Evolutionary conservation across 2,113 vertebrate species (phyloP), one percentile per base, ranked within the genome.

Genomic region (Esox niger): DNA sequence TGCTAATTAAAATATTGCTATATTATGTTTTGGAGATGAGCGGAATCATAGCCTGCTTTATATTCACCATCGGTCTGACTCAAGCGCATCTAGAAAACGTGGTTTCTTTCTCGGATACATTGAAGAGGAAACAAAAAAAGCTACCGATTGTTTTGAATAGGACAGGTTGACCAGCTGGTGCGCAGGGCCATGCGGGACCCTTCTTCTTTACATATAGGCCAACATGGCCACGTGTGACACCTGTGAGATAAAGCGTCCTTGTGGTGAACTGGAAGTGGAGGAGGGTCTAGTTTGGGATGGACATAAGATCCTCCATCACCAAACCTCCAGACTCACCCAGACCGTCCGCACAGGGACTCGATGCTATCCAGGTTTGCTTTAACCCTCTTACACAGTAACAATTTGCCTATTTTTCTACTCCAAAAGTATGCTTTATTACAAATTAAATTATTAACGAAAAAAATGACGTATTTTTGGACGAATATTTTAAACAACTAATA

Each of bases 101-200:
- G n/a, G 47, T 23, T 52, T 21, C n/a, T 0, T 21, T 52, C 11
- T 52, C 47, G 2, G 47, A 52, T 52, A 52, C 47, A n/a, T n/a
- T n/a, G n/a, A n/a, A n/a, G n/a, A n/a, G 17, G 47, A 52, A 52
- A 11, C 32, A 57, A 62, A 57, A 29, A 57, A 29, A 54, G 55
- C 62, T 43, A 61, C 30, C 64, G 38, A 43, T 38, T 32, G n/a
- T 11, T 21, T 35, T 66, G 57, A 72, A 66, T 35, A 20, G 64
- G 20, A 32, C 9, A 15, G 30, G 26, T 49, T 23, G 43, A 46
- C 56, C 70, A 72, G 70, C 64, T 72, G 70, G 57, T 54, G 54
- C 21, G 7, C 29, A 35, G 23, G 49, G 20, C 46, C 29, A 54
- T 33, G 38, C 47, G 62, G 30, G 61, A 27, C 52, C 10, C 47